phyloP scores from a whole-genome alignment of 37 sponge, comb jelly and placozoan genomes.

The Petrosia ficiformis region DNA sequence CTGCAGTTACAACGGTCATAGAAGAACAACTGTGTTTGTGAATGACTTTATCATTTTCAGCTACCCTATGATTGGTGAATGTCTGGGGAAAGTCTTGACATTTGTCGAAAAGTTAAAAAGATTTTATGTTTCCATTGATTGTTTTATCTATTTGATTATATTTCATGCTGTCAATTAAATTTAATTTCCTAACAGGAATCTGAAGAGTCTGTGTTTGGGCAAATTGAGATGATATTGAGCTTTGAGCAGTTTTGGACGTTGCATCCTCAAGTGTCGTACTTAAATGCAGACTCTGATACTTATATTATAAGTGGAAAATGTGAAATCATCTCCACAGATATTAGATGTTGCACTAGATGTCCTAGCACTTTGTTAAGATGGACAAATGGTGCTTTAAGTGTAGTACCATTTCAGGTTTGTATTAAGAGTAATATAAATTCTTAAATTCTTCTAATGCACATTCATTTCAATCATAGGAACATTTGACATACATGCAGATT shows the following conservation, averaged over 20 bases:
- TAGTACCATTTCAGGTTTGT: too few species aligned
- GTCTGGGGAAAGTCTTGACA: background rate
- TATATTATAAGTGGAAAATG: too few species aligned
- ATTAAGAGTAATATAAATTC: too few species aligned
- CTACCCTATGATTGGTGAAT: background rate
- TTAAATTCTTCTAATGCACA: too few species aligned
- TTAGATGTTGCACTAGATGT: too few species aligned
- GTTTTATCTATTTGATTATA: too few species aligned
- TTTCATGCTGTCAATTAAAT: background rate
- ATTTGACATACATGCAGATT: too few species aligned
- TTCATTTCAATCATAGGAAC: too few species aligned
- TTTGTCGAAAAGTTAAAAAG: slow-evolving; percentile 1
- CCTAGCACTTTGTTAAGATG: too few species aligned
- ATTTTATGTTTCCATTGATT: slow-evolving; percentile 4
- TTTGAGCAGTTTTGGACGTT: background rate
- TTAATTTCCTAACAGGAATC: background rate
- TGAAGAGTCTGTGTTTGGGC: background rate
- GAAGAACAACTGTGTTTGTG: background rate
- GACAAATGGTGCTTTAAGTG: too few species aligned
- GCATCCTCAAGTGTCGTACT: background rate
- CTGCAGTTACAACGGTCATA: background rate
- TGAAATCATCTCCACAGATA: too few species aligned
- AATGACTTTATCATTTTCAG: background rate
- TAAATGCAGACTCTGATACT: background rate
- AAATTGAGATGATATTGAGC: background rate